Base-by-base conservation (phyloP, 2,113 vertebrate species). In the Gavia stellata region DNA sequence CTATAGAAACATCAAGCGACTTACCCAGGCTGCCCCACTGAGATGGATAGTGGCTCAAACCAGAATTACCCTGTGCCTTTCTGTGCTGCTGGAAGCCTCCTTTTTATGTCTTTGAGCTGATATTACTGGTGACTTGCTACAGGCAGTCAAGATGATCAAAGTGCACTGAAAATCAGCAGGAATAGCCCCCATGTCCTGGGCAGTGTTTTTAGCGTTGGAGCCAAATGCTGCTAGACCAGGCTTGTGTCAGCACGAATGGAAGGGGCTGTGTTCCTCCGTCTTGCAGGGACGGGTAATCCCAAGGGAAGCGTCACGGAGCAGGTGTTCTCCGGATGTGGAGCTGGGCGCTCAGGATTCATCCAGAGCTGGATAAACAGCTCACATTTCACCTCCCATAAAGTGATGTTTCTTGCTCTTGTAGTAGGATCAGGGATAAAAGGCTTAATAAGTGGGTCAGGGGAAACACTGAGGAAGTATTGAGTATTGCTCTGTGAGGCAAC, bases 241-340 rank as follows among this genome's bases (percentile, higher is more conserved):
- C 66, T 75, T 0, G 0, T 74, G 80, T n/a, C 36, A 17, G 85
- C 31, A 1, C 3, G 10, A 6, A 8, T 26, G 73, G 63, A 63
- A 45, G 81, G 58, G 36, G 8, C 17, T 0, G 0, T 3, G 19
- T 29, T 55, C 38, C 42, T 18, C 55, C 29, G 17, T 5, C 67
- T 62, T 9, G 42, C 10, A 3, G 72, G 24, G 66, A 53, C 36
- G 33, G n/a, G 47, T 15, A 40, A 36, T 49, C 44, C 77, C 66
- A 20, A 40, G 52, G 82, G 49, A 33, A 45, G 10, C 0, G 0
- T 53, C 68, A 6, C 4, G 16, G 50, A 17, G 66, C 1, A 1
- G 28, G 49, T 7, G 21, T 50, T 55, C 67, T 40, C 31, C 5
- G 6, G 45, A 72, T 4, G 2, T 12, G 53, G 36, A 68, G 42